phyloP scores from a whole-genome alignment of 1,140 invertebrate species.

The Diorhabda elongata region DNA sequence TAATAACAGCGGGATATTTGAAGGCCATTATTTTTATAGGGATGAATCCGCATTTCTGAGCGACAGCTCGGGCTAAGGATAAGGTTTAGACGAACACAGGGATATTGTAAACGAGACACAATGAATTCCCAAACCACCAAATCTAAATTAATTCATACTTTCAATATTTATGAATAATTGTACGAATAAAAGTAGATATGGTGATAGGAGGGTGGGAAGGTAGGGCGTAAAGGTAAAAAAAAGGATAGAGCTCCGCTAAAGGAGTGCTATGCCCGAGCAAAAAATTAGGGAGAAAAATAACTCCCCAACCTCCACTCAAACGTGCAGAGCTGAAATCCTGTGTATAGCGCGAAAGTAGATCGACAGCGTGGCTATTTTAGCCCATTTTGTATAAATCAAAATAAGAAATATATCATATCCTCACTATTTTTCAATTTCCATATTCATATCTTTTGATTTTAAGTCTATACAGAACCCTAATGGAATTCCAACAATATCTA shows the following conservation, averaged over 20 bases:
- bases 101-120: conserved; percentile 34
- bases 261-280: conserved; percentile 29
- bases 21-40: background rate
- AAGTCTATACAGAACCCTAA: too few relatives aligned
- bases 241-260: conserved; percentile 28
- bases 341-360: conserved; percentile 24
- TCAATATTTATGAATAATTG: background rate
- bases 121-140: conserved; percentile 29
- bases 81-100: conserved; percentile 34
- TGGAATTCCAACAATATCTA: too few relatives aligned
- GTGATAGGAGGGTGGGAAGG: background rate
- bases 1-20: background rate
- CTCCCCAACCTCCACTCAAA: conserved; percentile 35
- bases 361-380: conserved; percentile 12
- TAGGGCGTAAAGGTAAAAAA: background rate
- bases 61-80: conserved; percentile 33
- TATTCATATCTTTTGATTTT: too few relatives aligned
- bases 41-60: conserved; percentile 27
- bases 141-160: background rate
- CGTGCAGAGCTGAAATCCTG: conserved; percentile 38
- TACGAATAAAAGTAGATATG: background rate
- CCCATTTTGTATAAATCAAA: conserved; percentile 1
- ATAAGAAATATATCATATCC: background rate
- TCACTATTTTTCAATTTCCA: background rate
- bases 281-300: conserved; percentile 14